Evolutionary conservation across 2,113 vertebrate genomes (phyloP).

Genomic region (Asarcornis scutulata): DNA sequence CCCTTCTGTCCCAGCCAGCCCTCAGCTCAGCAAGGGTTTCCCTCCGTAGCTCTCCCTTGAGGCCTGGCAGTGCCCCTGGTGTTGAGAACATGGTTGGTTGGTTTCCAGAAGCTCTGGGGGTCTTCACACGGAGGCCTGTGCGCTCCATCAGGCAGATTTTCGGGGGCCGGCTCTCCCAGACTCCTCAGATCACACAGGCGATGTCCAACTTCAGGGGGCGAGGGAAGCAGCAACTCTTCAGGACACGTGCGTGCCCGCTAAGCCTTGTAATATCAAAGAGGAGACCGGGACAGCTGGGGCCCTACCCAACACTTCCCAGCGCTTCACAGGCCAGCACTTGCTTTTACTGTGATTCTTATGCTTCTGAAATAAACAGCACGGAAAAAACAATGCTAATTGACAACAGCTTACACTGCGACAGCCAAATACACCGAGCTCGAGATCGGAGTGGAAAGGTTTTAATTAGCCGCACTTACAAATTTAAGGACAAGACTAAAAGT

Average conservation of each 20-base stretch:
- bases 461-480: background rate
- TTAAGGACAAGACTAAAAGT: background rate
- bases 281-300: background rate
- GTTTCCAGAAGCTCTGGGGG: background rate
- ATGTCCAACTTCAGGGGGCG: background rate
- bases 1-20: background rate
- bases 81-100: background rate
- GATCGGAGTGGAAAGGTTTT: slow-evolving; percentile 23
- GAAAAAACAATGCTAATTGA: slow-evolving; percentile 22
- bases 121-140: background rate
- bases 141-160: background rate
- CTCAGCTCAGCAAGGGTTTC: background rate
- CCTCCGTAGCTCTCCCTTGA: background rate
- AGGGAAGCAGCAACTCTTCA: background rate
- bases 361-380: slow-evolving; percentile 36
- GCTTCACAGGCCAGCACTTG: background rate
- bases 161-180: background rate
- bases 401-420: slow-evolving; percentile 16
- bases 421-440: background rate
- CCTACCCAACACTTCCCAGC: background rate
- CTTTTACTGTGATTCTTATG: slow-evolving; percentile 1
- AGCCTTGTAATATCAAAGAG: background rate
- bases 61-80: background rate
- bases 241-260: rapidly evolving
- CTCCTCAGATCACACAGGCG: background rate